Base-by-base conservation (phyloP, 1,140 invertebrate genomes). In the Drosophila elegans region DNA sequence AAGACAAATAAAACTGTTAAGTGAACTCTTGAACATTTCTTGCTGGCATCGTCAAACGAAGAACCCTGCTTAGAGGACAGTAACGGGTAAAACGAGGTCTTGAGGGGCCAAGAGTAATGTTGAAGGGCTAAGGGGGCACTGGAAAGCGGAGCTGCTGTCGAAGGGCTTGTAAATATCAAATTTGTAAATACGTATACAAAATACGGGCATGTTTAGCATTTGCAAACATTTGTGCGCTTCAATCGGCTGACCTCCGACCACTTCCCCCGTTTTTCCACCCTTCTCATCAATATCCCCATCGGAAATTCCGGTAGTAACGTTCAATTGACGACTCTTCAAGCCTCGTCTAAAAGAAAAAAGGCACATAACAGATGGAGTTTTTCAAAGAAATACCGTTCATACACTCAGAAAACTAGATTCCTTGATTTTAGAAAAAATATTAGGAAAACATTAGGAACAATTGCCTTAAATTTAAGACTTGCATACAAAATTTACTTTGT, bases 1-100 rank as follows among this genome's bases (percentile, higher is more conserved):
- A 85, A 88, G 82, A 85, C 82, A 85, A 85, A 85, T 85, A 85
- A 85, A 85, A 85, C 82, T 82, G 82, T 85, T 85, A 88, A 85
- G 82, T 88, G 82, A 85, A 85, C 83, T 85, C 82, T 86, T 82
- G 83, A 78, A 80, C 52, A 68, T 81, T 77, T 81, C 73, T 76
- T 76, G 68, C 78, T 71, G 59, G 55, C 62, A 59, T 49, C 59
- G 61, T 44, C 63, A 67, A 63, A 74, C 63, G 72, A 49, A 42
- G 69, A 39, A 25, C 13, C 49, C 45, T 64, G 59, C 60, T 49
- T 64, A 68, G 59, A 73, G 32, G 42, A 51, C 16, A 42, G 32
- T 10, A 48, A 54, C 41, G 55, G 39, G 36, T 21, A 11, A 11
- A 45, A 32, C 10, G 25, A 34, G 27, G 21, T 12, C n/a, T n/a